phyloP scores from a whole-genome alignment of 2,888 invertebrate species.

The Pteria penguin region DNA sequence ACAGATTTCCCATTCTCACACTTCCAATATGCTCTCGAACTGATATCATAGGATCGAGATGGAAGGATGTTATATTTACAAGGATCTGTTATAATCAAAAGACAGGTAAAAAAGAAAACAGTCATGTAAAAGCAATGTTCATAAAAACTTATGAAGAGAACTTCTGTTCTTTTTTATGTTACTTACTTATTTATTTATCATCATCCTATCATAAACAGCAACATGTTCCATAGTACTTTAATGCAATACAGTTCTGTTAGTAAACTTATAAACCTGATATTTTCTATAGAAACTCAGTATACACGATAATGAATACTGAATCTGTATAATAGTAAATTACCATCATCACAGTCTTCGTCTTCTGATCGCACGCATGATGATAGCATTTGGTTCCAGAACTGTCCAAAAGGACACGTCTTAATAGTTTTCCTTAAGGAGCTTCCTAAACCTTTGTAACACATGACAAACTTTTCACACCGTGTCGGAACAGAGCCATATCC shows the following conservation, averaged over 20 bases:
- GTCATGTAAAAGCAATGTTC: not conserved
- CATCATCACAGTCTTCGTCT: conserved; percentile 7
- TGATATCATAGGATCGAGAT: conserved; percentile 17
- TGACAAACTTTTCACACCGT: conserved; percentile 51
- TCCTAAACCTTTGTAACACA: conserved; percentile 44
- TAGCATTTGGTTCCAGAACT: conserved; percentile 23
- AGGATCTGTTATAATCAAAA: conserved; percentile 16
- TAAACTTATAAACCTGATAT: too few species aligned
- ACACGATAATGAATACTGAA: too few species aligned
- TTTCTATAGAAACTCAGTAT: too few species aligned
- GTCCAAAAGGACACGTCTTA: conserved; percentile 24
- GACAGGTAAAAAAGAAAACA: not conserved
- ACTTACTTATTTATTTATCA: too few species aligned
- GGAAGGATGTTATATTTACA: conserved; percentile 13
- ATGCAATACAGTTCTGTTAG: too few species aligned
- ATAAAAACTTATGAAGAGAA: not conserved
- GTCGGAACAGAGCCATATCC: conserved; percentile 47
- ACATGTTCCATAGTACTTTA: too few species aligned
- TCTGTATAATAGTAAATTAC: too few species aligned
- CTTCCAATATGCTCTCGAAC: conserved; percentile 55
- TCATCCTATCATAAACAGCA: too few species aligned
- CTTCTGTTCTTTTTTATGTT: not conserved
- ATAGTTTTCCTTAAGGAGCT: conserved; percentile 5
- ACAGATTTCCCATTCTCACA: conserved; percentile 52
- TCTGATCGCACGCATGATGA: conserved; percentile 18